These are phyloP conservation scores for Parnassius apollo DNA, from an alignment of 2,888 invertebrate species.

Conservation along the genomic window DNA sequence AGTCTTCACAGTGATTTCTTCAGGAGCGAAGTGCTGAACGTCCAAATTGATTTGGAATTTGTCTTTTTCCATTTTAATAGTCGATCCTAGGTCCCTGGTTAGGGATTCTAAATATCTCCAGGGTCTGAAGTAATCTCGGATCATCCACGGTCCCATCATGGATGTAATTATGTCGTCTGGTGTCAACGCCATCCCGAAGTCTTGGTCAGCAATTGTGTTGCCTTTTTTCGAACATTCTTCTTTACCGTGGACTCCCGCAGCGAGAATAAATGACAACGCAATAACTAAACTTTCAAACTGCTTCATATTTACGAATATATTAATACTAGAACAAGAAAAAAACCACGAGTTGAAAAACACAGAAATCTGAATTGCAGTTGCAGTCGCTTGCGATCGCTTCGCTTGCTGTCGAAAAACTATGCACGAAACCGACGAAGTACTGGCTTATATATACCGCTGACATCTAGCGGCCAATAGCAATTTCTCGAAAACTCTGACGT, in stretches of 20 bases:
- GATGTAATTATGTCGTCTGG: constrained; percentile 53
- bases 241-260: constrained; percentile 5
- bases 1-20: constrained; percentile 88
- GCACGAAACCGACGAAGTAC: background rate
- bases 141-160: constrained; percentile 49
- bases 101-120: constrained; percentile 62
- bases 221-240: constrained; percentile 19
- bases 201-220: constrained; percentile 48
- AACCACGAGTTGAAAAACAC: background rate
- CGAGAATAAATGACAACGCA: background rate
- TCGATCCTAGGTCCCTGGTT: constrained; percentile 73
- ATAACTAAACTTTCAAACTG: constrained; percentile 2
- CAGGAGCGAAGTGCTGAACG: constrained; percentile 87
- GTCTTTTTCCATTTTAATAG: constrained; percentile 79
- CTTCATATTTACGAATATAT: constrained; percentile 14
- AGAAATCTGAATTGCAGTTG: background rate
- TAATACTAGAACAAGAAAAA: background rate
- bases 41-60: constrained; percentile 86
- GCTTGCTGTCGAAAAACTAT: constrained; percentile 8
- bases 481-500: constrained; percentile 25
- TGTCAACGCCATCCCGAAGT: constrained; percentile 61
- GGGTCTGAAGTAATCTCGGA: constrained; percentile 57
- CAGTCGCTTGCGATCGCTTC: background rate
- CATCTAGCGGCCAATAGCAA: constrained; percentile 25
- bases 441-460: constrained; percentile 17